These are phyloP conservation scores for Smittia aterrima DNA, from an alignment of 2,888 invertebrate genomes.

Conservation along the genomic window DNA sequence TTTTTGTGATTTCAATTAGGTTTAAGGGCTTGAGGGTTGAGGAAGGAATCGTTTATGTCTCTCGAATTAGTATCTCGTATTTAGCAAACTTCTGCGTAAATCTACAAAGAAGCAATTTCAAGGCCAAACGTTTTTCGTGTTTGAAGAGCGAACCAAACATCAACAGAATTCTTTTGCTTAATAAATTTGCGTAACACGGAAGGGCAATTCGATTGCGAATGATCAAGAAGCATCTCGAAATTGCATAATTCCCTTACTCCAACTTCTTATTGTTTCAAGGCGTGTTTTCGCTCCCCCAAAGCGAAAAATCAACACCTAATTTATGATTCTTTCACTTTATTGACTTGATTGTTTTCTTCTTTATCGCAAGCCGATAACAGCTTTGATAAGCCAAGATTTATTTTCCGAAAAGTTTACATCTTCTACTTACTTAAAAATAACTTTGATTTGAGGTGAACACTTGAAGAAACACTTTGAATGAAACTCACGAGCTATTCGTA, in stretches of 20 bases:
- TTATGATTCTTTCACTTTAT: neutral
- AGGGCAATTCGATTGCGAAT: too few relatives aligned
- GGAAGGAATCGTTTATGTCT: neutral
- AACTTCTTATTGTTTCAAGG: too few relatives aligned
- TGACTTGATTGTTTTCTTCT: neutral
- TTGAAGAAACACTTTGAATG: conserved; percentile 1
- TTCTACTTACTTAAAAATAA: conserved; percentile 20
- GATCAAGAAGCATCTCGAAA: neutral
- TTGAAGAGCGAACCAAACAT: too few relatives aligned
- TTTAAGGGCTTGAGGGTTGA: neutral
- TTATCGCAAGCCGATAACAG: neutral
- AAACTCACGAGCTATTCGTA: neutral
- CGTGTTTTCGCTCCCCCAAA: too few relatives aligned
- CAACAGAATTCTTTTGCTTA: too few relatives aligned
- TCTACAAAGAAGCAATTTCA: neutral
- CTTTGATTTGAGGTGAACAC: neutral
- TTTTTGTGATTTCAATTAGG: neutral
- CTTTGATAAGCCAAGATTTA: neutral
- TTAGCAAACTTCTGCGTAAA: neutral
- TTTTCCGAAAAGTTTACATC: neutral
- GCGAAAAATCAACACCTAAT: too few relatives aligned
- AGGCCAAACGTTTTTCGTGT: neutral
- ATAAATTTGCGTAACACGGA: too few relatives aligned
- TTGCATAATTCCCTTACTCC: neutral
- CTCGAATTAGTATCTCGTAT: too few relatives aligned